Conservation (phyloP, 2,113 vertebrate species). For the Cettia cetti region DNA sequence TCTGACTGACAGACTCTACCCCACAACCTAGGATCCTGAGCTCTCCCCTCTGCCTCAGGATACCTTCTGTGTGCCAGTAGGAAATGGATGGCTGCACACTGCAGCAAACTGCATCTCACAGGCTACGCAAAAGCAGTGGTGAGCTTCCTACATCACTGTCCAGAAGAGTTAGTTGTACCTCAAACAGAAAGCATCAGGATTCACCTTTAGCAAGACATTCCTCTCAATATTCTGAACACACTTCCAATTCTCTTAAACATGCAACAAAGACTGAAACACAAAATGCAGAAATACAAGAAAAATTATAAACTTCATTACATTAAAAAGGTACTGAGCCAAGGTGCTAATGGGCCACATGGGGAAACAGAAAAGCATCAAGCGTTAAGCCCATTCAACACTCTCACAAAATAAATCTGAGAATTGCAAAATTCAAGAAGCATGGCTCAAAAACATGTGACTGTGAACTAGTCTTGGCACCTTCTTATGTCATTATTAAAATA, state of each 20-base stretch:
- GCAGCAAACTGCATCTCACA: neutral
- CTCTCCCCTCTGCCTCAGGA: neutral
- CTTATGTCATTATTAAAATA: slow-evolving; percentile 42
- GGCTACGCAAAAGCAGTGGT: neutral
- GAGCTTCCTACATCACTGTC: neutral
- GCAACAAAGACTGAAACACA: neutral
- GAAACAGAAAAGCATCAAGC: neutral
- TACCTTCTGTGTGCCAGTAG: neutral
- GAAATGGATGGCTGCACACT: neutral
- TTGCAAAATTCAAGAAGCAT: neutral
- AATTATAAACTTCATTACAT: neutral
- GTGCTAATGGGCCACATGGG: neutral
- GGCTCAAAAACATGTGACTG: neutral
- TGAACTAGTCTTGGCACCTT: slow-evolving; percentile 17
- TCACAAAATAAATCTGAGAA: neutral
- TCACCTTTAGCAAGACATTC: neutral
- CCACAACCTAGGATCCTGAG: neutral
- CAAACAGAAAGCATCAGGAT: neutral
- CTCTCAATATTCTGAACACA: neutral
- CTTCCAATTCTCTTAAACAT: neutral
- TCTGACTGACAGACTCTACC: neutral
- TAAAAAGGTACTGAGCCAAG: neutral
- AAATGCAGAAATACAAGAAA: neutral
- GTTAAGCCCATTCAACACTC: neutral
- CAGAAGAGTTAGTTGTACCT: neutral